Conservation (phyloP, 2,888 invertebrate species). For the Cosmopolites sordidus region DNA sequence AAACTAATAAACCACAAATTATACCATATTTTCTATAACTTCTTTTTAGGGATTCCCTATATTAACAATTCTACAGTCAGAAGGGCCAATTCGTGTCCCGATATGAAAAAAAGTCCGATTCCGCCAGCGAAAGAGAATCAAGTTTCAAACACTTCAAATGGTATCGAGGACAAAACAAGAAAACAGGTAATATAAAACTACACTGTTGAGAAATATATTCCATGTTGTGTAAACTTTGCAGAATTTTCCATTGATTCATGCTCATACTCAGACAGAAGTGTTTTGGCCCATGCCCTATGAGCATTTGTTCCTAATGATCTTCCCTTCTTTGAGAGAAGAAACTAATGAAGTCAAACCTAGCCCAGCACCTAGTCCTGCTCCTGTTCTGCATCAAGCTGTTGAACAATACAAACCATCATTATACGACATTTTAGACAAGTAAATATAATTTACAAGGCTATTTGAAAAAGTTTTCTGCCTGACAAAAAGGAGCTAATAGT, state of each 20-base stretch:
- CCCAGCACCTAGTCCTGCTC: slow-evolving; percentile 44
- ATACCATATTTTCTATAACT: not conserved
- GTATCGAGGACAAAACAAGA: slow-evolving; percentile 19
- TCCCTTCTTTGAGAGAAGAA: slow-evolving; percentile 48
- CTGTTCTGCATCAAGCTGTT: slow-evolving; percentile 35
- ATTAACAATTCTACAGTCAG: slow-evolving; percentile 44
- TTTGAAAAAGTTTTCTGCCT: too few relatives aligned
- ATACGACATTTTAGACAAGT: slow-evolving; percentile 61
- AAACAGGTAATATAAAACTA: slow-evolving; percentile 16
- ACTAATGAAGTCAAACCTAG: slow-evolving; percentile 40
- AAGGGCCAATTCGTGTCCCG: slow-evolving; percentile 64
- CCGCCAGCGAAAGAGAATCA: slow-evolving; percentile 36
- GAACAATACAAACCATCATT: slow-evolving; percentile 47
- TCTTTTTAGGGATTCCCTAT: not conserved
- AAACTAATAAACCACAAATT: slow-evolving; percentile 5
- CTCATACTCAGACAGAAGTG: slow-evolving; percentile 64
- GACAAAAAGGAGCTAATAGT: too few relatives aligned
- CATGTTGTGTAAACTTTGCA: not conserved
- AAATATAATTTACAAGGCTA: too few relatives aligned
- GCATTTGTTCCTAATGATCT: slow-evolving; percentile 67
- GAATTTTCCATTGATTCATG: slow-evolving; percentile 4
- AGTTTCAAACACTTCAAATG: slow-evolving; percentile 28
- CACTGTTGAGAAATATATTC: not conserved
- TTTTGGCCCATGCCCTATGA: slow-evolving; percentile 70
- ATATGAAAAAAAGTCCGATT: slow-evolving; percentile 51